Base-by-base conservation (phyloP, 2,113 vertebrate species). In the Suncus etruscus region DNA sequence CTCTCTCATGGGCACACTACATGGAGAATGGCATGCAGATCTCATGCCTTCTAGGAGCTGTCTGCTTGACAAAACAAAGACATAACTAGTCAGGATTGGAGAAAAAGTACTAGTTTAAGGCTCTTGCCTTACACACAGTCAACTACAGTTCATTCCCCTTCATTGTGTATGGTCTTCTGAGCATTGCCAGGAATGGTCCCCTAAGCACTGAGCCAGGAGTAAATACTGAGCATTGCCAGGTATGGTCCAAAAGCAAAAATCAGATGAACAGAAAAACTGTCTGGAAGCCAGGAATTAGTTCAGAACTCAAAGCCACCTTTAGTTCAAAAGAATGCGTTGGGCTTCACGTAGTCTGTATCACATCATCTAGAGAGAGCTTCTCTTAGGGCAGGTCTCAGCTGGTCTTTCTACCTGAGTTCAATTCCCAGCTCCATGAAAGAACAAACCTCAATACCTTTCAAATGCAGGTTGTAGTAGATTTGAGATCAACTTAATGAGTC, bases 281-380 rank as follows among this genome's bases (percentile, higher is more conserved):
- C 39, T 6, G 20, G 89, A 27, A 58, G 32, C 18, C 68, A 83
- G 32, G 48, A 86, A 80, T 29, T 39, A 80, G 76, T 73, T 39
- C 29, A 24, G 68, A 50, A 54, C 47, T 74, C 89, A 68, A 48
- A 93, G 80, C 29, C 63, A n/a, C 68, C n/a, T 68, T 31, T 58
- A 73, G 14, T 54, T 6, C 61, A 20, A 32, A 11, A 24, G 47
- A 39, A 8, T 15, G 9, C 31, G 73, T 32, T 8, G 29, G 48
- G 27, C 29, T 76, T 70, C 20, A 5, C 39, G 5, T 39, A 39
- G 39, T 22, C 75, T 11, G 25, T 29, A 63, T 15, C 1, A 1
- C 10, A 31, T 50, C 6, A 0, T n/a, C 51, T 32, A 58, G 45
- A 74, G 58, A 65, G 22, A 48, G 0, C 8, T 22, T 15, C 61